Evolutionary conservation across 2,888 invertebrate species (phyloP), one percentile per base, ranked within the genome.

Genomic region (Patella depressa): DNA sequence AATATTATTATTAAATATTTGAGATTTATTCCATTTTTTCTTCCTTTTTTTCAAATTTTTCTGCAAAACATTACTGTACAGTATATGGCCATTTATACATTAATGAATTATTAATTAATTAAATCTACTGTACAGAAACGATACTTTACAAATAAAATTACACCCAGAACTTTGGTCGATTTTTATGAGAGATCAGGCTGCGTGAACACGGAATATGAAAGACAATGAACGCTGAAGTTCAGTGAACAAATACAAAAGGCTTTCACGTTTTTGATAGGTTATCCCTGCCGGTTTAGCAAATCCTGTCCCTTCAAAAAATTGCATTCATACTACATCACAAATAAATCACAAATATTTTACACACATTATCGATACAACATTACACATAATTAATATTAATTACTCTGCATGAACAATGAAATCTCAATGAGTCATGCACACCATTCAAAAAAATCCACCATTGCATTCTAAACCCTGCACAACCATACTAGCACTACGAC

Each of bases 1-100:
- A 45, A 54, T 65, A 29, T 73, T 73, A 45, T 65, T 45, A 72
- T 59, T 77, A 77, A 77, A 71, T 77, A 77, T 59, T 73, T 77
- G 73, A 73, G 73, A 73, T 77, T 77, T 77, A 77, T 77, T 77
- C 77, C 77, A 65, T 65, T 77, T 73, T 73, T 69, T 73, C 73
- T 71, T 74, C 69, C 72, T 29, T 69, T 70, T 72, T 77, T 77
- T 72, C 45, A 54, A 65, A 55, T 73, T 77, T 77, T 73, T 69
- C 24, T 55, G 73, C 73, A 77, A 77, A 69, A 77, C 65, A 65
- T 69, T 77, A 73, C 54, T 77, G 77, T 73, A 76, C 69, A 70
- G 69, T 72, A 72, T 71, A 73, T 55, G 70, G 73, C 19, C 77
- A 77, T 69, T 59, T 71, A 55, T 71, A 55, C 72, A 71, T 70